A percentile compares a stretch with the other conserved stretches of the same genome.
Evolutionary conservation across 2,797 vertebrate genomes (phyloP).

Genomic region (Miichthys miiuy): DNA sequence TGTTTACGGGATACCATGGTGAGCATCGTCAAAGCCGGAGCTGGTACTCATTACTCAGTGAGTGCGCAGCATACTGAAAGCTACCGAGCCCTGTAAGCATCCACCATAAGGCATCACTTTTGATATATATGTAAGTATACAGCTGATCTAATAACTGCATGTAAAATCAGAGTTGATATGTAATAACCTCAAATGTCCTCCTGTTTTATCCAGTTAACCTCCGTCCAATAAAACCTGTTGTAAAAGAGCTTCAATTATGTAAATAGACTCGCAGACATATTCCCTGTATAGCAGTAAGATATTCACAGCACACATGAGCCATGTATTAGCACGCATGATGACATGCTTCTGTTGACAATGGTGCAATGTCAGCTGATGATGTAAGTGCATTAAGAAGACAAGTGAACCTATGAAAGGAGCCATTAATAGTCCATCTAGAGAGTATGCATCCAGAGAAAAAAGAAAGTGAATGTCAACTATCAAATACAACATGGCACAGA

Average conservation of each 20-base stretch:
- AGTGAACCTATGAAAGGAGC: constrained; percentile 40
- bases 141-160: constrained; percentile 19
- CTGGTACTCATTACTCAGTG: constrained; percentile 31
- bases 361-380: constrained; percentile 49
- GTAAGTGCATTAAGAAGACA: constrained; percentile 51
- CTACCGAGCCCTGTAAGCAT: neutral
- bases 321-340: constrained; percentile 36
- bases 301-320: constrained; percentile 29
- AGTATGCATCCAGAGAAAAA: constrained; percentile 37
- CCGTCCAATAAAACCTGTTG: constrained; percentile 14
- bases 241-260: constrained; percentile 58
- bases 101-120: neutral
- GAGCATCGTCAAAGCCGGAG: constrained; percentile 27
- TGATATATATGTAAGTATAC: neutral
- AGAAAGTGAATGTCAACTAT: constrained; percentile 50
- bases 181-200: constrained; percentile 32
- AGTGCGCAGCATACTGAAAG: neutral
- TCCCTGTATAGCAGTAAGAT: constrained; percentile 44
- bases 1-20: constrained; percentile 49
- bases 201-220: constrained; percentile 43
- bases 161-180: constrained; percentile 30
- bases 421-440: constrained; percentile 51
- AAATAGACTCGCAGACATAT: constrained; percentile 47
- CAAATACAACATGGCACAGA: constrained; percentile 18
- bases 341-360: constrained; percentile 49